Base-by-base conservation (phyloP, 2,888 invertebrate species). In the Tipula confusa region DNA sequence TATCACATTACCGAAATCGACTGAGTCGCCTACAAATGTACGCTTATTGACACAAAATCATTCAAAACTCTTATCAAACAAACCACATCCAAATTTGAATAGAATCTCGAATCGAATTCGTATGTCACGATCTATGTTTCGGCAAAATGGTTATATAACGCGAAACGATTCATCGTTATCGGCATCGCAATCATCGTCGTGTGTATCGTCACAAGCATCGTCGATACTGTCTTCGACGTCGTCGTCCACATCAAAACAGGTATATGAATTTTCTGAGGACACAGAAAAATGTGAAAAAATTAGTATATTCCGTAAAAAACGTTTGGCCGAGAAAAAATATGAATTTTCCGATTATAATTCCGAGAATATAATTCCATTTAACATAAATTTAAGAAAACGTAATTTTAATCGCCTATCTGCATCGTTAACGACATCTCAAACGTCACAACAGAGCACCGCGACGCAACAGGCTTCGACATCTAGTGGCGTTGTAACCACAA, bases 321-420 rank as follows among this genome's bases (percentile, higher is more conserved):
- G 96, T 6, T 89, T 97, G 83, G 97, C 97, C 0, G 97, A 97
- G 87, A 97, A 97, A 88, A 97, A 96, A 88, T 97, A 97, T 87
- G 97, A 97, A 87, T 97, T 97, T 87, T 95, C 95, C 0, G 96
- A 96, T 86, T 96, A 96, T 84, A 92, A 93, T 86, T 91, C 92
- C 0, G 93, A 93, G 86, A 93, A 93, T 86, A 92, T 93, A 84
- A 91, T 93, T 86, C 90, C 87, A 82, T 89, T 88, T 86, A 90
- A 88, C 85, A 91, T 80, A 29, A 80, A 80, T 80, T 80, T 80
- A 80, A 29, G 80, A 29, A 80, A 80, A 29, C 80, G 88, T 86
- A 87, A 86, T 85, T 87, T 86, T 48, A 85, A 84, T 64, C 83
- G 85, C 81, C 83, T 84, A 79, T 43, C 84, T 11, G 79, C 84